Evolutionary conservation across 2,113 vertebrate genomes (phyloP).

Genomic region (Lepus europaeus): DNA sequence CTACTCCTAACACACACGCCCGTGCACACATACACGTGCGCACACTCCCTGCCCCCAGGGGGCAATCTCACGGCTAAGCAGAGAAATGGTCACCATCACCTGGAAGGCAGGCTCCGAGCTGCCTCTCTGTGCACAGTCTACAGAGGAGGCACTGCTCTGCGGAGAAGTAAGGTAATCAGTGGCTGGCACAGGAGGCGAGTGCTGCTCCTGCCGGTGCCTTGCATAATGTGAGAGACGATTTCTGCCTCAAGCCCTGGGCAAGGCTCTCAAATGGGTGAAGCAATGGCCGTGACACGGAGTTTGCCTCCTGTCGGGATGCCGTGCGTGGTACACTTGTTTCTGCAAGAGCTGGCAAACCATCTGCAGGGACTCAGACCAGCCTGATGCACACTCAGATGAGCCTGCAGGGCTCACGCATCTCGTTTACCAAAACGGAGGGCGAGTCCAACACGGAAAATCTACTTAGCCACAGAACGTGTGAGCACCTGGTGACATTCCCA

Average conservation of each 20-base stretch:
- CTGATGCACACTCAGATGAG: not conserved
- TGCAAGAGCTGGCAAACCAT: not conserved
- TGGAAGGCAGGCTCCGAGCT: not conserved
- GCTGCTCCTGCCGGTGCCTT: constrained; percentile 30
- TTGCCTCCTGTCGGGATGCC: not conserved
- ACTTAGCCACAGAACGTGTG: not conserved
- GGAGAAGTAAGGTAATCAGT: constrained; percentile 62
- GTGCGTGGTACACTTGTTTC: not conserved
- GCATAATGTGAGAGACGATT: constrained; percentile 51
- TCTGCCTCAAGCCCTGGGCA: constrained; percentile 50
- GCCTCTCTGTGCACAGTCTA: constrained; percentile 32
- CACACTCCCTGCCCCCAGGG: not conserved
- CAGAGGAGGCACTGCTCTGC: constrained; percentile 18
- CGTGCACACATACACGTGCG: not conserved
- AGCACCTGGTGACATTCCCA: not conserved
- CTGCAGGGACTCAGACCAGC: not conserved
- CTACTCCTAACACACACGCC: not conserved
- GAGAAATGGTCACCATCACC: constrained; percentile 17
- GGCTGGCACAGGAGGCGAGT: constrained; percentile 22
- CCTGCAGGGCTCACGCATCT: not conserved
- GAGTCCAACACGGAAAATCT: constrained; percentile 45
- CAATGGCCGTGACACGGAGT: constrained; percentile 43
- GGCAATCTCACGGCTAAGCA: not conserved
- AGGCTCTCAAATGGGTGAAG: constrained; percentile 48
- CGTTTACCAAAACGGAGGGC: constrained; percentile 42